Evolutionary conservation across 2,888 invertebrate genomes (phyloP), one percentile per base, ranked within the genome.

Genomic region (Leptarthrus brevirostris): DNA sequence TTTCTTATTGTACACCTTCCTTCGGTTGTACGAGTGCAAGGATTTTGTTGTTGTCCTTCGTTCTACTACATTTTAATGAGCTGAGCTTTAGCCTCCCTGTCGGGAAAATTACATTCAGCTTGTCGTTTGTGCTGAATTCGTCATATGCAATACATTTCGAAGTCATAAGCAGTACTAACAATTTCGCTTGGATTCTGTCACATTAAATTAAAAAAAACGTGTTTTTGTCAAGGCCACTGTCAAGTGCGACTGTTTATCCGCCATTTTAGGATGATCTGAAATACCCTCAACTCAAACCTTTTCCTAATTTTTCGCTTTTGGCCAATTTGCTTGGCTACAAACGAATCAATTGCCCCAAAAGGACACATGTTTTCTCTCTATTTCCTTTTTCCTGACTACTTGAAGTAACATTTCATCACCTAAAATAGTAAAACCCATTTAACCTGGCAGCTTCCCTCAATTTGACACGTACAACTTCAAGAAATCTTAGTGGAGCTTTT

Each of bases 221-320:
- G 20, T 49, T 49, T 12, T 20, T 10, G 10, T 36, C 64, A 64
- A 64, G 64, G 64, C 64, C 47, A 64, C 40, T 64, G 64, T 36
- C 64, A 64, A 64, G 18, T 64, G 64, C 64, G 20, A 22, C 20
- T 64, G 22, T 64, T 64, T 64, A 69, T 49, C 69, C 69, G 69
- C 69, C 69, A 69, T 69, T 52, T 69, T 69, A 69, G n/a, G 18
- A 52, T 44, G 22, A 66, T 52, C 47, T 36, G 22, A 61, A 66
- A 47, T 24, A 24, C 64, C 24, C 44, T 47, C 18, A 56, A 56
- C 20, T 4, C 24, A 53, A 24, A 14, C 6, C 24, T 16, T 18
- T 2, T 18, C 16, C 61, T 6, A 10, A 6, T 58, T 18, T 61
- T 10, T 10, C 56, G 26, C 30, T 14, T 56, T 16, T 16, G 34